These are phyloP conservation scores for Chelonus insularis DNA, from an alignment of 1,140 invertebrate genomes.

Conservation along the genomic window DNA sequence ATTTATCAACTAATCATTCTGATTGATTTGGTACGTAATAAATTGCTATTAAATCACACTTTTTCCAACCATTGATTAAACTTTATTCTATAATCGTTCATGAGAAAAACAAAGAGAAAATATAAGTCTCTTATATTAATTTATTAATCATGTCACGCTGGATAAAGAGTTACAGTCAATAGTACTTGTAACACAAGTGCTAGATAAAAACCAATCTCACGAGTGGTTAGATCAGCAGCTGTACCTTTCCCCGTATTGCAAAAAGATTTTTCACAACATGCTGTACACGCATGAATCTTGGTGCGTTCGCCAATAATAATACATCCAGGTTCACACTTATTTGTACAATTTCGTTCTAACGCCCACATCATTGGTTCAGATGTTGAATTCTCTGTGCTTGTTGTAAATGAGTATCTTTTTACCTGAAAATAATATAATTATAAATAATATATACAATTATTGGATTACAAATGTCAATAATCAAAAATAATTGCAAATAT, in stretches of 20 bases:
- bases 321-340: slow-evolving; percentile 81
- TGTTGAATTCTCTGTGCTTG: slow-evolving; percentile 78
- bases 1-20: not conserved
- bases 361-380: slow-evolving; percentile 77
- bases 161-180: slow-evolving; percentile 49
- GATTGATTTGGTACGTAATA: not conserved
- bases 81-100: not conserved
- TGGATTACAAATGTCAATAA: no score
- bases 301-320: slow-evolving; percentile 84
- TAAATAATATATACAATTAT: no score
- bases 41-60: no score
- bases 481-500: no score
- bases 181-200: slow-evolving; percentile 49
- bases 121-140: not conserved
- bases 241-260: slow-evolving; percentile 74
- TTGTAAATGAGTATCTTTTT: slow-evolving; percentile 80
- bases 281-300: slow-evolving; percentile 81
- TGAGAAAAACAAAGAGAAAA: not conserved
- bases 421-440: slow-evolving; percentile 65
- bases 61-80: no score
- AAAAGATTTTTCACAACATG: slow-evolving; percentile 75
- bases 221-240: slow-evolving; percentile 43
- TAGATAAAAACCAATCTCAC: slow-evolving; percentile 48
- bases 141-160: slow-evolving; percentile 47
- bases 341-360: slow-evolving; percentile 77